Percentiles rank a stretch among this genome's conserved stretches.
These are phyloP conservation scores for Drosophila quinaria DNA, from an alignment of 2,888 invertebrate genomes.

Conservation along the genomic window DNA sequence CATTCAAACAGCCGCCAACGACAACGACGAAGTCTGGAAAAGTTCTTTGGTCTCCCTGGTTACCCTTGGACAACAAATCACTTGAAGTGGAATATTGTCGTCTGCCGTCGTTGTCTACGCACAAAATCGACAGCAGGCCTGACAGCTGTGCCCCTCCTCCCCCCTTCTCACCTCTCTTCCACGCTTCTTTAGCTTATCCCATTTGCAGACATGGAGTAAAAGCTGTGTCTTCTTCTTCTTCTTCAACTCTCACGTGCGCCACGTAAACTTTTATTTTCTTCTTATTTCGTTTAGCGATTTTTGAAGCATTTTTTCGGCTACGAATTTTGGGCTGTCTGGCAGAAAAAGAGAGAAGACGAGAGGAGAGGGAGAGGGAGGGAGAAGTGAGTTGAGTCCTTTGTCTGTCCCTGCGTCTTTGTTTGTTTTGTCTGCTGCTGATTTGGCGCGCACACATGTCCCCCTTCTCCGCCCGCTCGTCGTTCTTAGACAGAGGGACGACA, in stretches of 20 bases:
- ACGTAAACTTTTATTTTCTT: slow-evolving; percentile 63
- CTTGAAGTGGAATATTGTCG: slow-evolving; percentile 74
- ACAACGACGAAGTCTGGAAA: slow-evolving; percentile 59
- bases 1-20: slow-evolving; percentile 42
- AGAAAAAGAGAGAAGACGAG: neutral
- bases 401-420: slow-evolving; percentile 75
- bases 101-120: slow-evolving; percentile 66
- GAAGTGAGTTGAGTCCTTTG: slow-evolving; percentile 30
- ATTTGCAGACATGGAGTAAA: slow-evolving; percentile 22
- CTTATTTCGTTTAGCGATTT: slow-evolving; percentile 56
- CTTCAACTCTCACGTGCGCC: slow-evolving; percentile 50
- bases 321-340: slow-evolving; percentile 27
- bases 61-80: slow-evolving; percentile 69
- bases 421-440: slow-evolving; percentile 78
- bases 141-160: slow-evolving; percentile 9
- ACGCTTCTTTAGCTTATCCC: slow-evolving; percentile 6
- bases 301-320: slow-evolving; percentile 61
- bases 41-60: slow-evolving; percentile 47
- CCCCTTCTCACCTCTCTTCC: neutral
- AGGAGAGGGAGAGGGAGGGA: neutral
- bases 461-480: neutral
- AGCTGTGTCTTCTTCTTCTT: slow-evolving; percentile 20
- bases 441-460: slow-evolving; percentile 72
- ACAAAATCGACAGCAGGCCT: slow-evolving; percentile 55
- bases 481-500: slow-evolving; percentile 27